These are phyloP conservation scores for Nymphalis c-album DNA, from an alignment of 2,888 invertebrate genomes.

Conservation along the genomic window DNA sequence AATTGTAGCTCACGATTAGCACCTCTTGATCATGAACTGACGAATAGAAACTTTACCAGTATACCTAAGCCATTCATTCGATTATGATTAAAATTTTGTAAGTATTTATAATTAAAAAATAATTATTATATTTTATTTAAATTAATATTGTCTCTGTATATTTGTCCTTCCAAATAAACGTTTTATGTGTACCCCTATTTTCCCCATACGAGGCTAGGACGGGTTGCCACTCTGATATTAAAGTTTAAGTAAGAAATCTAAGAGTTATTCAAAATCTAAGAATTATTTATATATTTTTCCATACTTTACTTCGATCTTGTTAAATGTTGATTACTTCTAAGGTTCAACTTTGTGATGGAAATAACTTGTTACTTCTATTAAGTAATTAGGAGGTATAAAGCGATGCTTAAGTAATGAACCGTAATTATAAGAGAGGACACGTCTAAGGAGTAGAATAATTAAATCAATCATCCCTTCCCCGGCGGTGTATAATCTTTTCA, in stretches of 20 bases:
- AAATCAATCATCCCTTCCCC: slow-evolving; percentile 76
- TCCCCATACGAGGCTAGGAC: too few species aligned
- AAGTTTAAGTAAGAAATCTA: slow-evolving; percentile 5
- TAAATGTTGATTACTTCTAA: slow-evolving; percentile 70
- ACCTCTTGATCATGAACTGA: too few species aligned
- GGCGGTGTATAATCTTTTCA: slow-evolving; percentile 77
- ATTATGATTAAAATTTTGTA: too few species aligned
- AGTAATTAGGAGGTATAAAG: slow-evolving; percentile 79
- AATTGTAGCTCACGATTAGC: too few species aligned
- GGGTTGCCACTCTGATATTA: too few species aligned
- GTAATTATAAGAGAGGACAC: slow-evolving; percentile 81
- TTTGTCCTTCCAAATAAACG: too few species aligned
- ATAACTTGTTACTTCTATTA: slow-evolving; percentile 81
- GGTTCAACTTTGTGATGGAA: slow-evolving; percentile 72
- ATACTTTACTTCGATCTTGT: slow-evolving; percentile 66
- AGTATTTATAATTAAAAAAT: too few species aligned
- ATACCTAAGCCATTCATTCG: too few species aligned
- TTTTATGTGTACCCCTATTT: too few species aligned
- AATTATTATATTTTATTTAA: too few species aligned
- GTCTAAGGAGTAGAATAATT: slow-evolving; percentile 77
- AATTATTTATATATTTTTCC: slow-evolving; percentile 64
- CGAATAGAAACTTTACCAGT: too few species aligned
- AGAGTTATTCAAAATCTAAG: not conserved
- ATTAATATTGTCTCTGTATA: too few species aligned
- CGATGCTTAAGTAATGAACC: slow-evolving; percentile 80